Conservation (phyloP, 2,888 invertebrate species). For the Heliconius aoede region DNA sequence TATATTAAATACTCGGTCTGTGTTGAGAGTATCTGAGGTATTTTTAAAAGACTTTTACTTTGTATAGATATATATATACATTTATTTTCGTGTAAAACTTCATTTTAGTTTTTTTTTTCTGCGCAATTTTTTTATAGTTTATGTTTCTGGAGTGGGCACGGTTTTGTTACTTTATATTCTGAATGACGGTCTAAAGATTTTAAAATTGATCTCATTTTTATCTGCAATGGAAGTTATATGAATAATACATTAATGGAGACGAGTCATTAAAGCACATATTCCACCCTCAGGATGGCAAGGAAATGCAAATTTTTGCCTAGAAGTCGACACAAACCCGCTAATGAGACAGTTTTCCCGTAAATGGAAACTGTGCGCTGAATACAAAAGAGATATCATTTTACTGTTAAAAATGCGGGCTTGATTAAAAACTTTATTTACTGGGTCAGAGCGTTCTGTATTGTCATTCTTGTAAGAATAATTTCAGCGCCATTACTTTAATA, state of each 20-base stretch:
- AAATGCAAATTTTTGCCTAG: slow-evolving; percentile 7
- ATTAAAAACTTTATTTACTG: slow-evolving; percentile 26
- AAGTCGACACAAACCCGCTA: slow-evolving; percentile 35
- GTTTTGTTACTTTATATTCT: neutral
- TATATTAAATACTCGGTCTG: neutral
- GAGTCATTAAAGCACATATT: neutral
- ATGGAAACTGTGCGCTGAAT: slow-evolving; percentile 30
- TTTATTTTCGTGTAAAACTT: too few species aligned
- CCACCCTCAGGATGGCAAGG: neutral
- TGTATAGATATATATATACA: too few species aligned
- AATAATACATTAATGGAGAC: neutral
- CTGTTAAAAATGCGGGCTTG: slow-evolving; percentile 23
- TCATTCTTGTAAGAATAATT: neutral
- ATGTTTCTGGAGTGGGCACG: neutral
- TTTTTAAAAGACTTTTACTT: too few species aligned
- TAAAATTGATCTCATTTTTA: neutral
- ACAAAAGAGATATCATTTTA: slow-evolving; percentile 37
- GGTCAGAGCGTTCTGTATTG: slow-evolving; percentile 16
- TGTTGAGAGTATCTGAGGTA: too few species aligned
- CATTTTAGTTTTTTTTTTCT: too few species aligned
- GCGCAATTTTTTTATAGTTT: too few species aligned
- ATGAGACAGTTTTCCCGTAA: slow-evolving; percentile 32
- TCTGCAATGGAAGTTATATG: neutral
- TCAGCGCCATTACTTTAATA: neutral
- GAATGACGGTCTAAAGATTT: neutral